Evolutionary conservation across 2,113 vertebrate species (phyloP).

Genomic region (Speoplatyrhinus poulsoni): DNA sequence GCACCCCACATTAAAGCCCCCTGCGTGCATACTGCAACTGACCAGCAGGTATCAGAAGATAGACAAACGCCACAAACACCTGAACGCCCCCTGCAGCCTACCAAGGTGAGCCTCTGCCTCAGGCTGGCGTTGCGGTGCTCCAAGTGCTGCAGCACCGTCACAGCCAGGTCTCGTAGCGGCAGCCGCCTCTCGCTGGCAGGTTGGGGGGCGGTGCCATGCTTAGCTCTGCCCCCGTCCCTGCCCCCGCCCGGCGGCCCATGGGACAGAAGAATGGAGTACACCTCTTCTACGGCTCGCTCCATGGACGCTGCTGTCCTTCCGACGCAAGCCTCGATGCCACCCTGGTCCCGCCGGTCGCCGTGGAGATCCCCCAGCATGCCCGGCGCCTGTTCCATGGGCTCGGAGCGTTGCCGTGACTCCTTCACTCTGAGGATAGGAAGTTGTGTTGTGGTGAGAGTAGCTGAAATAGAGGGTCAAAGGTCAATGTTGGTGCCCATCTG

Average conservation of each 20-base stretch:
- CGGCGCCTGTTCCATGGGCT: constrained; percentile 74
- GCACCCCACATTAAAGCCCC: background rate
- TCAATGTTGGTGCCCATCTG: too few species aligned
- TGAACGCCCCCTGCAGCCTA: constrained; percentile 57
- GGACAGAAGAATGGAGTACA: constrained; percentile 54
- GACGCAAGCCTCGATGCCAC: constrained; percentile 61
- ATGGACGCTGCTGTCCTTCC: constrained; percentile 67
- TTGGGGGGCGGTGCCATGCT: background rate
- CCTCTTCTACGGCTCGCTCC: constrained; percentile 68
- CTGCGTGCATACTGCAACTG: too few species aligned
- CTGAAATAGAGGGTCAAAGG: constrained; percentile 4
- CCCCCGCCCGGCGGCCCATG: constrained; percentile 32
- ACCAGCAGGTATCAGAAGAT: too few species aligned
- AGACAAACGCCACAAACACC: too few species aligned
- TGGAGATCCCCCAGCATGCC: constrained; percentile 75
- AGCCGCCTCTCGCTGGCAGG: constrained; percentile 12
- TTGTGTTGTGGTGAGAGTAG: constrained; percentile 21
- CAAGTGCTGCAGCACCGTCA: constrained; percentile 59
- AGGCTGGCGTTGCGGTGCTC: constrained; percentile 64
- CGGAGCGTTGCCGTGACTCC: constrained; percentile 72
- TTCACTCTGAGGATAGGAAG: constrained; percentile 66
- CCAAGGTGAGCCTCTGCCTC: constrained; percentile 70
- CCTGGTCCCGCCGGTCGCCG: constrained; percentile 67
- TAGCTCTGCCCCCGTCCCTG: constrained; percentile 7
- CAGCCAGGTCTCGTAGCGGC: constrained; percentile 58